Evolutionary conservation across 2,797 vertebrate genomes (phyloP), one percentile per base, ranked within the genome.

Genomic region (Oreonectes daqikongensis): DNA sequence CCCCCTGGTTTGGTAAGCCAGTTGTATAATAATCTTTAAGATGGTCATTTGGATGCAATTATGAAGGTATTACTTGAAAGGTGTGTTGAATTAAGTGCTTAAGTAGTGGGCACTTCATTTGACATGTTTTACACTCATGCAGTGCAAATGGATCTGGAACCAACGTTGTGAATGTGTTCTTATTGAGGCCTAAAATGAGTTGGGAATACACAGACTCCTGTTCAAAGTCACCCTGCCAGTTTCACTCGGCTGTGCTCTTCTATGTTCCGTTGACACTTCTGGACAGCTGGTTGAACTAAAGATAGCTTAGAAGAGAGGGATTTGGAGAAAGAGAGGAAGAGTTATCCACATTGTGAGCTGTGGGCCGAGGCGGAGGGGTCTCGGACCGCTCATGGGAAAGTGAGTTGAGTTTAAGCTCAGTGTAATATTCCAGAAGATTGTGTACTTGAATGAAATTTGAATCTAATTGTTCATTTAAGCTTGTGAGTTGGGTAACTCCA

Each of bases 281-380:
- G 18, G 89, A 91, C 92, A 92, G 90, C 91, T 92, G 91, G 79
- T 84, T 72, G 69, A 79, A 79, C 84, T 91, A 92, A 85, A 91
- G 91, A 92, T 92, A 93, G 84, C 79, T 72, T 79, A 82, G 87
- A 87, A 87, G 84, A 83, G 81, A 85, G 82, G 68, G 84, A 74
- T 86, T 80, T 68, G 55, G 83, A 75, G 83, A 85, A 60, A 69
- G 79, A 87, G 84, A 46, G 48, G 26, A 79, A 61, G 80, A 81
- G 81, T 84, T n/a, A 72, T 70, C 73, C 52, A 85, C 71, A 52
- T 75, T 82, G 60, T 80, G 50, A 65, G 53, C 28, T 7, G 5
- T 22, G 50, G 30, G 52, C 55, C 48, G 30, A 75, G 68, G 24
- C 53, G 5, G 26, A 70, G 52, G 67, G 17, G 5, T 78, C 75